phyloP scores from a whole-genome alignment of 2,888 invertebrate genomes.

The Tetramorium bicarinatum region DNA sequence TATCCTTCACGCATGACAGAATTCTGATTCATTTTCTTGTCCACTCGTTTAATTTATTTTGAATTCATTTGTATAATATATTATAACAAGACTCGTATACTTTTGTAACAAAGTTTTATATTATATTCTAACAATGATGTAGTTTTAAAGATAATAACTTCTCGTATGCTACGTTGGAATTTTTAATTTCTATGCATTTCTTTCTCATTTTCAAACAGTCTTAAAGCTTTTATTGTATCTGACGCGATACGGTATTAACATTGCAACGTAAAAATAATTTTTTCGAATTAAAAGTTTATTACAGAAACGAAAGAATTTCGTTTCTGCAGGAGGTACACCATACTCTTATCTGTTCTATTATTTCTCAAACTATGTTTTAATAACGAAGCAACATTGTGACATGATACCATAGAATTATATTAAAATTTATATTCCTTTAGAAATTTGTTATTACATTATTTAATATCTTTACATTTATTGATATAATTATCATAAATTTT shows the following conservation, averaged over 20 bases:
- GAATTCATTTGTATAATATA: not conserved
- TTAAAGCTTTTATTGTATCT: not conserved
- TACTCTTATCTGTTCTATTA: not conserved
- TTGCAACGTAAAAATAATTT: not conserved
- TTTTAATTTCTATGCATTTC: not conserved
- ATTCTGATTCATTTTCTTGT: not conserved
- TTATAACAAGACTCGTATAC: not conserved
- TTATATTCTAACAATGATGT: not conserved
- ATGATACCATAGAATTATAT: not conserved
- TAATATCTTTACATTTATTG: not conserved
- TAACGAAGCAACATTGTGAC: not conserved
- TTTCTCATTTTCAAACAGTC: not conserved
- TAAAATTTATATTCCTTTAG: not conserved
- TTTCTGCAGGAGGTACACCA: not conserved
- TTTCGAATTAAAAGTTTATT: not conserved
- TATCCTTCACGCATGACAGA: constrained; percentile 8
- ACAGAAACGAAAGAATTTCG: not conserved
- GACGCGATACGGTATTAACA: not conserved
- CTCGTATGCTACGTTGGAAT: not conserved
- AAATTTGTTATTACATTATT: not conserved
- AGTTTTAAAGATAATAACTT: not conserved
- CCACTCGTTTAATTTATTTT: constrained; percentile 1
- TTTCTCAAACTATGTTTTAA: not conserved
- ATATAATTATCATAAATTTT: not conserved
- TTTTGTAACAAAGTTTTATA: not conserved